phyloP scores from a whole-genome alignment of 2,113 vertebrate genomes.

The Pagrus major region DNA sequence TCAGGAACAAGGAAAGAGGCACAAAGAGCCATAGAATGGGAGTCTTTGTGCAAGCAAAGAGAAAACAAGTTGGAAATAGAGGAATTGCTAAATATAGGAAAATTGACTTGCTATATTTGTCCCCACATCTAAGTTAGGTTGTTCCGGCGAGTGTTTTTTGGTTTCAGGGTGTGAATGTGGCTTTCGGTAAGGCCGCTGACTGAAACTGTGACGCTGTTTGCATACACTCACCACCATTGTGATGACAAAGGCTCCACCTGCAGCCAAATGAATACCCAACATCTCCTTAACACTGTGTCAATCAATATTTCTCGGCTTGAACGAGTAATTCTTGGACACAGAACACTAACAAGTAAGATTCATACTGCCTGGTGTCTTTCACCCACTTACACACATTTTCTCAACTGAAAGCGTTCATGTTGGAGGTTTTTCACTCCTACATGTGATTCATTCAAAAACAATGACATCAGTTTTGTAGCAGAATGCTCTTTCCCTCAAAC shows the following conservation, averaged over 20 bases:
- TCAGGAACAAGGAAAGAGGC: slow-evolving; percentile 44
- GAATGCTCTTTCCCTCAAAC: not conserved
- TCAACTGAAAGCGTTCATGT: not conserved
- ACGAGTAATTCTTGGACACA: not conserved
- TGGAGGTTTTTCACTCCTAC: not conserved
- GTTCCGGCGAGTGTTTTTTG: slow-evolving; percentile 27
- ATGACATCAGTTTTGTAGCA: not conserved
- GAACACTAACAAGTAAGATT: not conserved
- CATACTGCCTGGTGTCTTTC: not conserved
- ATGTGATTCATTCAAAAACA: slow-evolving; percentile 1
- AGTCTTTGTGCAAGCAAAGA: slow-evolving; percentile 50
- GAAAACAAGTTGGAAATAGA: slow-evolving; percentile 65
- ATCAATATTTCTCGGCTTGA: slow-evolving; percentile 6
- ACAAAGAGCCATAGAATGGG: slow-evolving; percentile 52
- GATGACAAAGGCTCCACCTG: slow-evolving; percentile 29
- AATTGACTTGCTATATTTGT: slow-evolving; percentile 61
- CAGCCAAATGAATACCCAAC: not conserved
- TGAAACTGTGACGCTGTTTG: slow-evolving; percentile 54
- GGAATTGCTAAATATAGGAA: slow-evolving; percentile 68
- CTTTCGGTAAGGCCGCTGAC: slow-evolving; percentile 22
- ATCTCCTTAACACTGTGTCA: not conserved
- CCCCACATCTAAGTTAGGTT: slow-evolving; percentile 55
- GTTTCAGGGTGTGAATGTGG: slow-evolving; percentile 59
- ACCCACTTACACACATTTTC: not conserved
- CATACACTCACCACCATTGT: slow-evolving; percentile 1